phyloP scores from a whole-genome alignment of 2,797 vertebrate species.

The Fistularia tabacaria region DNA sequence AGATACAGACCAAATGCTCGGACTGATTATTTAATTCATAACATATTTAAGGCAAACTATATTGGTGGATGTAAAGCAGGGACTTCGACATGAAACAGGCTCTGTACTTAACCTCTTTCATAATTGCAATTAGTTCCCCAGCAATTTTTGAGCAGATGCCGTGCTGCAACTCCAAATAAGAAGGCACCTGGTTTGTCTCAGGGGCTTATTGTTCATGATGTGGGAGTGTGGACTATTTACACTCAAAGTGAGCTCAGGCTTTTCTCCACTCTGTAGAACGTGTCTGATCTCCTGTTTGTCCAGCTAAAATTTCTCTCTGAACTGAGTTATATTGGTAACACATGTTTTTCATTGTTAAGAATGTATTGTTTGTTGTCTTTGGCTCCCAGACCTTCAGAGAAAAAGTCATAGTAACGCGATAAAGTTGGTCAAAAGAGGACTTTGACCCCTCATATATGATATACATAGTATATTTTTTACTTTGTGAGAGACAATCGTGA shows the following conservation, averaged over 20 bases:
- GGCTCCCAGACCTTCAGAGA: slow-evolving; percentile 54
- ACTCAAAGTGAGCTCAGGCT: slow-evolving; percentile 34
- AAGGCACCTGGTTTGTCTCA: slow-evolving; percentile 63
- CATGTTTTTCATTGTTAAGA: slow-evolving; percentile 67
- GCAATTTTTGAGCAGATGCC: slow-evolving; percentile 36
- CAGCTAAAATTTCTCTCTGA: slow-evolving; percentile 58
- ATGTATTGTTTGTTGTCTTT: slow-evolving; percentile 64
- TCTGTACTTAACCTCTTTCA: slow-evolving; percentile 44
- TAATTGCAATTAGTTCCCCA: slow-evolving; percentile 48
- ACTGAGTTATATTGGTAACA: slow-evolving; percentile 62
- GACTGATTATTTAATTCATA: slow-evolving; percentile 24
- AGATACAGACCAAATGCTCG: slow-evolving; percentile 14
- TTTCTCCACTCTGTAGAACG: slow-evolving; percentile 41
- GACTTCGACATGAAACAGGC: slow-evolving; percentile 52
- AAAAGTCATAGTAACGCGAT: slow-evolving; percentile 63
- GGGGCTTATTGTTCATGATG: slow-evolving; percentile 44
- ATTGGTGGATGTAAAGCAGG: slow-evolving; percentile 30
- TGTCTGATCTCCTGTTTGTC: slow-evolving; percentile 51
- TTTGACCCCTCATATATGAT: slow-evolving; percentile 51
- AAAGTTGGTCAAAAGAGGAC: slow-evolving; percentile 62
- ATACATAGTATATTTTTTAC: slow-evolving; percentile 47
- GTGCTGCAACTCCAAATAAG: slow-evolving; percentile 25
- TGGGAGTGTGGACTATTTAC: slow-evolving; percentile 37
- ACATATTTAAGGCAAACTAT: slow-evolving; percentile 7
- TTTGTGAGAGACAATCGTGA: slow-evolving; percentile 48